phyloP scores from a whole-genome alignment of 2,113 vertebrate genomes.

The Myrmecophaga tridactyla region DNA sequence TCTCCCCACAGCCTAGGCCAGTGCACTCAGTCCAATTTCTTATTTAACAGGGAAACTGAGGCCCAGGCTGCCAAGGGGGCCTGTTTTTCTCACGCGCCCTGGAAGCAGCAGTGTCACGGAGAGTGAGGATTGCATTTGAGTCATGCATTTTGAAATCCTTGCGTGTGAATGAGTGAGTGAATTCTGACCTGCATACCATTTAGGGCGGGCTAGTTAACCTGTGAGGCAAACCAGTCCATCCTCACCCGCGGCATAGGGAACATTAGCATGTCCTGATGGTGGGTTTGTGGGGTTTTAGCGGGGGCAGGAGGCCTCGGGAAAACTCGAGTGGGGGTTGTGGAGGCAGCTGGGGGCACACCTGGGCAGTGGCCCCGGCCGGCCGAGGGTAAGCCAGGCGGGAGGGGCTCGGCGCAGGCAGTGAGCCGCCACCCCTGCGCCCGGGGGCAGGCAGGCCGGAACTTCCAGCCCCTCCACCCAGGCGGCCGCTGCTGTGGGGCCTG shows the following conservation, averaged over 20 bases:
- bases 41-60: not conserved
- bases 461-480: not conserved
- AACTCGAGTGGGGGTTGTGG: not conserved
- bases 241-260: not conserved
- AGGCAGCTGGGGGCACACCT: not conserved
- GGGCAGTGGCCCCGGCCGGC: not conserved
- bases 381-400: too few relatives aligned
- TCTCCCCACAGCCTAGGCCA: not conserved
- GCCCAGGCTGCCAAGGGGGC: too few relatives aligned
- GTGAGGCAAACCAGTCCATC: not conserved
- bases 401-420: not conserved
- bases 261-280: not conserved
- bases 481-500: not conserved
- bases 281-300: not conserved
- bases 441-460: too few relatives aligned
- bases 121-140: too few relatives aligned
- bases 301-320: not conserved
- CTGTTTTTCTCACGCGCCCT: too few relatives aligned
- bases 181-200: not conserved
- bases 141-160: not conserved
- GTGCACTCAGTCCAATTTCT: not conserved
- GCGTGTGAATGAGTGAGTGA: not conserved
- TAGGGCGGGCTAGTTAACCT: not conserved
- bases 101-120: too few relatives aligned
- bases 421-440: not conserved